Percentiles rank a stretch among this genome's conserved stretches.
Conservation (phyloP, 2,113 vertebrate species). For the Prunella himalayana region DNA sequence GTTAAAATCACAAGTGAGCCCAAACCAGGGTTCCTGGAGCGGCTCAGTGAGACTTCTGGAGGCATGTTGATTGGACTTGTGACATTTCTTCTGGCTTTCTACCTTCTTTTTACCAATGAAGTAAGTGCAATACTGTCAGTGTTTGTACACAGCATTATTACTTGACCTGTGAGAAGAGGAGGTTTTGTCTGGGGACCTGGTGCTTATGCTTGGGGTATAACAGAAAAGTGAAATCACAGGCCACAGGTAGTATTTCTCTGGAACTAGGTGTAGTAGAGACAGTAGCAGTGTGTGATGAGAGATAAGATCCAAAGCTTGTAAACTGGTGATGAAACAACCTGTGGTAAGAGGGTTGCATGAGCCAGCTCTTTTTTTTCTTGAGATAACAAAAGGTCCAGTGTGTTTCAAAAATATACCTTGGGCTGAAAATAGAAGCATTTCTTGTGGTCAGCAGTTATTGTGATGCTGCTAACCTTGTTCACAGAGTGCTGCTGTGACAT, state of each 20-base stretch:
- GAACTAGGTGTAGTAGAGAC: neutral
- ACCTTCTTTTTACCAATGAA: slow-evolving; percentile 95
- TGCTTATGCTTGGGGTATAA: neutral
- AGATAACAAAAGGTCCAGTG: neutral
- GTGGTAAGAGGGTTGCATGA: neutral
- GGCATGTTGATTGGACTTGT: slow-evolving; percentile 84
- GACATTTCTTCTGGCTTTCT: slow-evolving; percentile 86
- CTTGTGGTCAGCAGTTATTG: neutral
- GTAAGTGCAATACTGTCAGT: slow-evolving; percentile 56
- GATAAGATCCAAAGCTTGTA: neutral
- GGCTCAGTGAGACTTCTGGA: slow-evolving; percentile 86
- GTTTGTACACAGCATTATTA: neutral
- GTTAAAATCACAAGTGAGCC: slow-evolving; percentile 67
- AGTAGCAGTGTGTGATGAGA: neutral
- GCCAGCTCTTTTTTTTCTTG: neutral
- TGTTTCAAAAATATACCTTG: neutral
- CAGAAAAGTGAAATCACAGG: neutral
- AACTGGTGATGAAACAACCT: neutral
- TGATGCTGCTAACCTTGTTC: neutral
- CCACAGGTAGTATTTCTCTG: neutral
- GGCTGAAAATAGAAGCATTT: neutral
- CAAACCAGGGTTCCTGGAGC: slow-evolving; percentile 90
- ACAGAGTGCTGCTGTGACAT: neutral
- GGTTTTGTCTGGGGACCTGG: neutral
- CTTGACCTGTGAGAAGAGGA: neutral